Evolutionary conservation across 92 coral and sea anemone genomes (phyloP).

Genomic region (Porites divaricata): DNA sequence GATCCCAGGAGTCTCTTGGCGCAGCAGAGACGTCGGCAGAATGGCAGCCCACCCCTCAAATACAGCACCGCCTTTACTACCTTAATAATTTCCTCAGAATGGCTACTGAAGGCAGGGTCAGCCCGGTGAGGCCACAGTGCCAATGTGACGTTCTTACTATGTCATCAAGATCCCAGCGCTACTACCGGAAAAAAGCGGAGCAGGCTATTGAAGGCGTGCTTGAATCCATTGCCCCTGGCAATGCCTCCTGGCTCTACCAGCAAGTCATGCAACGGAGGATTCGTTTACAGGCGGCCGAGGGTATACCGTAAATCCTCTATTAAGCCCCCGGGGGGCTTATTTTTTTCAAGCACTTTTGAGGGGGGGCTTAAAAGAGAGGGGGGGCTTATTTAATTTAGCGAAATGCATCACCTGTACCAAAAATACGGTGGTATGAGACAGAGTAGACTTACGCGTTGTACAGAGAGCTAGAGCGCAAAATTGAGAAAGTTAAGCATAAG

Average conservation of each 20-base stretch:
- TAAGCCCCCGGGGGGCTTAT: no score
- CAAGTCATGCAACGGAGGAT: constrained; percentile 23
- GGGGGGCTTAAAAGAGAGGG: no score
- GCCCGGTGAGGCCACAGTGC: constrained; percentile 58
- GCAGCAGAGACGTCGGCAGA: constrained; percentile 41
- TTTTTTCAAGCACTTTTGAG: no score
- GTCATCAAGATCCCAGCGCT: constrained; percentile 37
- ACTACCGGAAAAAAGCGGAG: constrained; percentile 49
- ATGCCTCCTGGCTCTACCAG: constrained; percentile 48
- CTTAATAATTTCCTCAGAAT: constrained; percentile 39
- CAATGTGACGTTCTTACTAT: constrained; percentile 42
- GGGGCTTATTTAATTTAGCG: no score
- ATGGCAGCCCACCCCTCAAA: constrained; percentile 58
- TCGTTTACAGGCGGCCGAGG: constrained; percentile 15
- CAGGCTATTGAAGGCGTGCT: constrained; percentile 50
- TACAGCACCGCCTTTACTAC: constrained; percentile 40
- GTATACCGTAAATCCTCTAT: no score
- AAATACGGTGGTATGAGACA: no score
- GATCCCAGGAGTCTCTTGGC: constrained; percentile 34
- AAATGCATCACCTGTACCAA: no score
- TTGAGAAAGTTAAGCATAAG: no score
- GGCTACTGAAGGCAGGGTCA: constrained; percentile 52
- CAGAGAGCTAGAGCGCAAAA: no score
- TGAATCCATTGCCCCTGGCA: constrained; percentile 59
- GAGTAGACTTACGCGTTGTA: no score